Conservation (phyloP, 2,888 invertebrate genomes). For the Apamea epomidion region DNA sequence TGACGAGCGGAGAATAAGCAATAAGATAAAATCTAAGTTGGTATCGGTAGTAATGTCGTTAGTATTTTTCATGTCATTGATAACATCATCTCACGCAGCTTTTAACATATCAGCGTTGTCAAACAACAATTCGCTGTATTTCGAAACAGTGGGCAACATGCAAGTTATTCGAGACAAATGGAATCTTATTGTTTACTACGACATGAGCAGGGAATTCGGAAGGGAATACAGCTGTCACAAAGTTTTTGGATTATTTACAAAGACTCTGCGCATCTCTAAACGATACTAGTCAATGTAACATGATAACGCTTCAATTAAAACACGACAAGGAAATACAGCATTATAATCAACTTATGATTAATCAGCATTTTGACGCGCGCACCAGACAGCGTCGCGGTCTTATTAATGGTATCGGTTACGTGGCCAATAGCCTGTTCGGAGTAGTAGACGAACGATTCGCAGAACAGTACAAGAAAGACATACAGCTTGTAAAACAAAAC, state of each 20-base stretch:
- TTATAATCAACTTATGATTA: not conserved
- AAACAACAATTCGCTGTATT: slow-evolving; percentile 15
- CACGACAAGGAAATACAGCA: not conserved
- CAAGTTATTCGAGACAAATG: slow-evolving; percentile 22
- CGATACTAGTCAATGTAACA: not conserved
- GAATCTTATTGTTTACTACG: slow-evolving; percentile 23
- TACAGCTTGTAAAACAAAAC: slow-evolving; percentile 21
- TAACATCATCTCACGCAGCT: not conserved
- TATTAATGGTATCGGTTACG: slow-evolving; percentile 23
- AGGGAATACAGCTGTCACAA: not conserved
- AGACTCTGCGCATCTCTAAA: no score
- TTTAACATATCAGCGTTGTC: slow-evolving; percentile 13
- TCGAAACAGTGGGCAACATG: slow-evolving; percentile 7
- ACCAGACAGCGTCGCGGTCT: slow-evolving; percentile 28
- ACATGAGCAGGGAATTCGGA: slow-evolving; percentile 22
- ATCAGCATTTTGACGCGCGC: slow-evolving; percentile 10
- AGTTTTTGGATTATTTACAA: no score
- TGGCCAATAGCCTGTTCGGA: slow-evolving; percentile 18
- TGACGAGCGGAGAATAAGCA: not conserved
- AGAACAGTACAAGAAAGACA: slow-evolving; percentile 22
- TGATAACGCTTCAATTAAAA: not conserved
- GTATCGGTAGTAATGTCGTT: slow-evolving; percentile 1
- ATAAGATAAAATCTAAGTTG: not conserved
- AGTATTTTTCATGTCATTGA: slow-evolving; percentile 12
- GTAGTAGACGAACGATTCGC: slow-evolving; percentile 26